phyloP scores from a whole-genome alignment of 2,113 vertebrate species.

The Odocoileus virginianus region DNA sequence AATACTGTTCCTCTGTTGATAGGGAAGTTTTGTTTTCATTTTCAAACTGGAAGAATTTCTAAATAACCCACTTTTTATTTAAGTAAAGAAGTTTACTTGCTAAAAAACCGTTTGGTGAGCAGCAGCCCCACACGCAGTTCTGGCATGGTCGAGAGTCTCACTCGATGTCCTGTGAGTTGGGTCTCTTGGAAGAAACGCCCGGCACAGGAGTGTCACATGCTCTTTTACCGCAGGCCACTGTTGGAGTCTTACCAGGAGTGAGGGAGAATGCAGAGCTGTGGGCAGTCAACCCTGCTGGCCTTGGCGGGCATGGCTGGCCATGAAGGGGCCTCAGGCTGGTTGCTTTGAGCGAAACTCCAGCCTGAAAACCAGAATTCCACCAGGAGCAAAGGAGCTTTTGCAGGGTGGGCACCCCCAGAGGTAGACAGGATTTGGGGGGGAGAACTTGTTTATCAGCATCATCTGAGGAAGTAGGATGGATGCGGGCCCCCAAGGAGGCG shows the following conservation, averaged over 20 bases:
- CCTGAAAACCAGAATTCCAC: background rate
- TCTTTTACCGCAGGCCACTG: background rate
- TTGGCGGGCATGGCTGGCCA: too few species aligned
- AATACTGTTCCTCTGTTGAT: background rate
- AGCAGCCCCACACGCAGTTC: background rate
- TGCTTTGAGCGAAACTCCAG: background rate
- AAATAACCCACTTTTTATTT: background rate
- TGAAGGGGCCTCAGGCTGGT: background rate
- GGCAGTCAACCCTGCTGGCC: background rate
- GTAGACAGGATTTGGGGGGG: background rate
- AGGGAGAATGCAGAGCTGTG: background rate
- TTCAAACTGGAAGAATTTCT: background rate
- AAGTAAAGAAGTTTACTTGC: background rate
- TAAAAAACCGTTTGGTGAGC: background rate
- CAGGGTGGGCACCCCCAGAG: background rate
- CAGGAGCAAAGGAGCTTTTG: background rate
- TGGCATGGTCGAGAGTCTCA: background rate
- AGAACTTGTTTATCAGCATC: background rate
- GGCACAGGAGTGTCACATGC: background rate
- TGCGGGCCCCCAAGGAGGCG: background rate
- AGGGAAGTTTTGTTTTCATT: background rate
- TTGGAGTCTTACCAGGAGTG: background rate
- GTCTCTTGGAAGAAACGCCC: background rate
- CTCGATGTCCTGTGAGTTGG: too few species aligned
- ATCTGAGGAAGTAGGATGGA: background rate